A percentile compares a stretch with the other conserved stretches of the same genome.
These are phyloP conservation scores for Eupithecia exiguata DNA, from an alignment of 2,888 invertebrate genomes.

Conservation along the genomic window DNA sequence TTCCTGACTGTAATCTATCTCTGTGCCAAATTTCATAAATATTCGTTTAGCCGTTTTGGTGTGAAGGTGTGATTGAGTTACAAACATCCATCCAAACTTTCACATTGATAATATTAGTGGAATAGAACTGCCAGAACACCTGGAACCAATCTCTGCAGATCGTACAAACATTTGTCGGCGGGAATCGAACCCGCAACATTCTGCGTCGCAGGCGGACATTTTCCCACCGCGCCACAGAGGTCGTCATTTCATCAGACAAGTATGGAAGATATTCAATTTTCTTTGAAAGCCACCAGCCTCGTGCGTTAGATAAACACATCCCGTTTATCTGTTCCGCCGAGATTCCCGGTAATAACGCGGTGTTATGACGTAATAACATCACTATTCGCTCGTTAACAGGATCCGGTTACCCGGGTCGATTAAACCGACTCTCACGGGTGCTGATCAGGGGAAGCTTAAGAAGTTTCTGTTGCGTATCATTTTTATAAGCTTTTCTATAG, in stretches of 20 bases:
- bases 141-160: too few species aligned
- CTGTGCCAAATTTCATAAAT: too few species aligned
- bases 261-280: conserved; percentile 4
- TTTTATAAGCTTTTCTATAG: background rate
- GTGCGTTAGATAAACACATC: conserved; percentile 8
- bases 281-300: background rate
- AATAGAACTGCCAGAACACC: too few species aligned
- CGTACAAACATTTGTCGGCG: too few species aligned
- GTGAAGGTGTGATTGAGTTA: too few species aligned
- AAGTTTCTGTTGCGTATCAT: background rate
- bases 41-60: too few species aligned
- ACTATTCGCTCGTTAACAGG: conserved; percentile 29
- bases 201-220: too few species aligned
- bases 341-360: conserved; percentile 11
- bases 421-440: conserved; percentile 21
- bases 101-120: too few species aligned
- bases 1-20: too few species aligned
- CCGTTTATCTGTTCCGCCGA: conserved; percentile 7
- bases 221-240: too few species aligned
- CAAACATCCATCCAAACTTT: too few species aligned
- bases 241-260: background rate
- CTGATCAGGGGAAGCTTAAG: background rate
- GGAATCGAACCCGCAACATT: too few species aligned
- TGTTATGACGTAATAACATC: conserved; percentile 37
- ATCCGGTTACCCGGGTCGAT: conserved; percentile 8